Percentiles rank a stretch among this genome's conserved stretches.
Evolutionary conservation across 2,888 invertebrate genomes (phyloP).

Genomic region (Aphodius granarius): DNA sequence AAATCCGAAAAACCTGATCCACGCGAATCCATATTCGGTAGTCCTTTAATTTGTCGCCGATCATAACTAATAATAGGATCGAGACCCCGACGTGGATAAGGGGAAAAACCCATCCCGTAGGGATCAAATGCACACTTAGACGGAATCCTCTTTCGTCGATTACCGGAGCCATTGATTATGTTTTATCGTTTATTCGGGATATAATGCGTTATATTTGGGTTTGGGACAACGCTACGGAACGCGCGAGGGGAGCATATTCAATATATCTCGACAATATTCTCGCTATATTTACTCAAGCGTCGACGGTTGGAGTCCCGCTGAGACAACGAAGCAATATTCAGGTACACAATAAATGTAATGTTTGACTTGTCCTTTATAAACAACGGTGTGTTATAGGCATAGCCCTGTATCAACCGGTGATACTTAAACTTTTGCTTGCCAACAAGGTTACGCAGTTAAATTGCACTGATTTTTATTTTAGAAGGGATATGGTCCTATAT

Average conservation of each 20-base stretch:
- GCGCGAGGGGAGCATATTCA: neutral
- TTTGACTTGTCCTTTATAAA: neutral
- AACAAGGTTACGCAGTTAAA: no score
- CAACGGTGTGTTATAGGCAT: neutral
- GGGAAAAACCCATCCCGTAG: constrained; percentile 3
- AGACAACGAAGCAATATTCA: neutral
- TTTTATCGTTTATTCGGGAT: constrained; percentile 4
- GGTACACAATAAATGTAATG: neutral
- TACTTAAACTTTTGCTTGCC: neutral
- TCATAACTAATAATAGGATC: constrained; percentile 14
- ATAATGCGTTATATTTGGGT: neutral
- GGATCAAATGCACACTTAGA: neutral
- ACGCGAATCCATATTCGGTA: neutral
- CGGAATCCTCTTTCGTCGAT: neutral
- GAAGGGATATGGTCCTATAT: no score
- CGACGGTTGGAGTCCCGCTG: neutral
- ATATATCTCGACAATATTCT: neutral
- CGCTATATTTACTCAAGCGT: neutral
- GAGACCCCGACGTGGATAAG: neutral
- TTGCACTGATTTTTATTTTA: no score
- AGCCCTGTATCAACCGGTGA: neutral
- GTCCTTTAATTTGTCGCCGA: constrained; percentile 12
- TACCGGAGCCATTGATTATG: neutral
- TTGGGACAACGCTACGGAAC: neutral
- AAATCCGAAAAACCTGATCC: neutral